Conservation (phyloP, 1,140 invertebrate genomes). For the Globodera rostochiensis region DNA sequence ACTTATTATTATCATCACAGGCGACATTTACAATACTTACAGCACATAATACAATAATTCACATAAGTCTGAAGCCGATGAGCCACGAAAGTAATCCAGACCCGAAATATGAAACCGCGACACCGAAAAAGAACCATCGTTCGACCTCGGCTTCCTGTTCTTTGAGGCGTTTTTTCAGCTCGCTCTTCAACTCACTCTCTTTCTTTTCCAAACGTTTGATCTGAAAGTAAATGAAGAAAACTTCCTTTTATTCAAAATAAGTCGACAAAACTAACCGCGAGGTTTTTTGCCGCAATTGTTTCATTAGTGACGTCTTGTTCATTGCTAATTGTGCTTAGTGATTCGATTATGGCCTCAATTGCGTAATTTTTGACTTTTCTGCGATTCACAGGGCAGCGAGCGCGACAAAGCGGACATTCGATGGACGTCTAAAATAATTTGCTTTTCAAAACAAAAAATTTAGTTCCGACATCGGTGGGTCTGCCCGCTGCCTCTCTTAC, state of each 20-base stretch:
- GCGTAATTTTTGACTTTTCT: conserved; percentile 26
- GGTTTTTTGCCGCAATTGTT: conserved; percentile 37
- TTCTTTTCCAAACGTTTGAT: neutral
- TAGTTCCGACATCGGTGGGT: neutral
- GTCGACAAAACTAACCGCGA: conserved; percentile 25
- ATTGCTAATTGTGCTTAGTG: conserved; percentile 24
- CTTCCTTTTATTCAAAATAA: too few species aligned
- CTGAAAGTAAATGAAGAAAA: neutral
- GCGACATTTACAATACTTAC: too few species aligned
- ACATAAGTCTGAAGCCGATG: too few species aligned
- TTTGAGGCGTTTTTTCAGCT: neutral
- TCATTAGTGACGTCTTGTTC: conserved; percentile 18
- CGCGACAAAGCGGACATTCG: conserved; percentile 38
- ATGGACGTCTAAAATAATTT: conserved; percentile 14
- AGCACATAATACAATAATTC: too few species aligned
- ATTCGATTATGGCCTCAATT: conserved; percentile 36
- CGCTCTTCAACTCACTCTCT: neutral
- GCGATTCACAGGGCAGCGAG: neutral
- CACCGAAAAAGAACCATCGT: too few species aligned
- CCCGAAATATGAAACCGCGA: too few species aligned
- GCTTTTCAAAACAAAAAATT: neutral
- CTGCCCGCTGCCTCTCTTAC: neutral
- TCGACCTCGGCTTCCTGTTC: too few species aligned
- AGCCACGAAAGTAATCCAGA: too few species aligned
- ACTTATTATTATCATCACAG: too few species aligned